Percentiles rank a stretch among this genome's conserved stretches.
Conservation (phyloP, 2,888 invertebrate species). For the Andrena marginata region DNA sequence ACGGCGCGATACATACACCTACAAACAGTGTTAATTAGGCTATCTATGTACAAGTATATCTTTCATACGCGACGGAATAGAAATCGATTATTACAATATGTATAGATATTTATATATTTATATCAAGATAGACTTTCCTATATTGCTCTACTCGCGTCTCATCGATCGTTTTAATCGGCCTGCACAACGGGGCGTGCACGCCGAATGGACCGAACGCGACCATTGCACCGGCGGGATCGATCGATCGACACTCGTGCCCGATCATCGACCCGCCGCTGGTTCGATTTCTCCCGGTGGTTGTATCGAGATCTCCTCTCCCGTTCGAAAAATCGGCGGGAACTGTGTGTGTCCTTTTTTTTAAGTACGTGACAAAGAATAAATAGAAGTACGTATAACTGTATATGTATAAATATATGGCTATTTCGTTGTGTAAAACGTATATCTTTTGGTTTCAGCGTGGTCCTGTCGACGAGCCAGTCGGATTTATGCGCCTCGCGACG, state of each 20-base stretch:
- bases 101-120: slow-evolving; percentile 46
- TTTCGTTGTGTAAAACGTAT: slow-evolving; percentile 73
- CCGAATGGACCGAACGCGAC: background rate
- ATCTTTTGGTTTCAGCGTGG: slow-evolving; percentile 71
- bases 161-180: slow-evolving; percentile 17
- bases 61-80: slow-evolving; percentile 69
- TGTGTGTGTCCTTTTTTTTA: slow-evolving; percentile 2
- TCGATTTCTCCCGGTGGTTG: background rate
- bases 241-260: background rate
- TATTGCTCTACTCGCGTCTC: slow-evolving; percentile 59
- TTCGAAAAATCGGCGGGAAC: background rate
- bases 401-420: slow-evolving; percentile 69
- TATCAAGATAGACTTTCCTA: slow-evolving; percentile 55
- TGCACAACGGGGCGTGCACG: background rate
- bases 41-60: slow-evolving; percentile 74
- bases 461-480: slow-evolving; percentile 23
- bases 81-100: slow-evolving; percentile 68
- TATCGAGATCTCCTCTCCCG: slow-evolving; percentile 22
- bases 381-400: slow-evolving; percentile 61
- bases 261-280: background rate
- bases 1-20: slow-evolving; percentile 39
- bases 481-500: background rate
- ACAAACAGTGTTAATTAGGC: slow-evolving; percentile 53
- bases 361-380: slow-evolving; percentile 68
- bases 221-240: slow-evolving; percentile 2